phyloP scores from a whole-genome alignment of 1,140 invertebrate species.

The Pemphigus obesinymphae region DNA sequence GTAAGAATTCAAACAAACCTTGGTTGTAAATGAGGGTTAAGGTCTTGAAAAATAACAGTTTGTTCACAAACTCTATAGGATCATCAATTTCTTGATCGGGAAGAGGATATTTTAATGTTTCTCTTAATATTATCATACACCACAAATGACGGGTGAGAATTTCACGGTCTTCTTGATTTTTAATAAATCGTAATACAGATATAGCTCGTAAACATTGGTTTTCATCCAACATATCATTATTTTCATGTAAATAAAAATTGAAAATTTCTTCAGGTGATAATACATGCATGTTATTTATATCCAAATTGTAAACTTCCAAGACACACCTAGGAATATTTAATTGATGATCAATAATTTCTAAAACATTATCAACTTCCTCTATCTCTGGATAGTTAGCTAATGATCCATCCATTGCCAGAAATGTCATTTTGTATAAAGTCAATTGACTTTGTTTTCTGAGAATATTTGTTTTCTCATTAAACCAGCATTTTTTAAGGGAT shows the following conservation, averaged over 20 bases:
- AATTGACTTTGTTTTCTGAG: slow-evolving; percentile 17
- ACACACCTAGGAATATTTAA: slow-evolving; percentile 20
- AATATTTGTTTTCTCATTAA: slow-evolving; percentile 16
- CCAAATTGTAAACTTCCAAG: neutral
- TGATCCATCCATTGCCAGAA: slow-evolving; percentile 11
- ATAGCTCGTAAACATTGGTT: slow-evolving; percentile 27
- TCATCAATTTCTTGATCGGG: slow-evolving; percentile 12
- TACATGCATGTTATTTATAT: slow-evolving; percentile 5
- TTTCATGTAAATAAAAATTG: neutral
- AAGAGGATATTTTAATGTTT: slow-evolving; percentile 19
- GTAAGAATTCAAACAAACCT: neutral
- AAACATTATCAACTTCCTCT: neutral
- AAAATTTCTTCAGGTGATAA: slow-evolving; percentile 14
- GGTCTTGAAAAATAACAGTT: slow-evolving; percentile 12
- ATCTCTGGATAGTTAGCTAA: neutral
- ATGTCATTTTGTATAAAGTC: slow-evolving; percentile 8
- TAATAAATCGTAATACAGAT: neutral
- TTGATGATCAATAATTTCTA: slow-evolving; percentile 21
- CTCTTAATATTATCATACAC: slow-evolving; percentile 18
- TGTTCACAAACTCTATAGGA: neutral
- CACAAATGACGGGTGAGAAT: neutral
- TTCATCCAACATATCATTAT: neutral
- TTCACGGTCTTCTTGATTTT: neutral
- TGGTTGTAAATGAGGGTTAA: neutral
- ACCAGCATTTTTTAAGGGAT: slow-evolving; percentile 16